Evolutionary conservation across 1,140 invertebrate species (phyloP), one percentile per base, ranked within the genome.

Genomic region (Hetaerina americana): DNA sequence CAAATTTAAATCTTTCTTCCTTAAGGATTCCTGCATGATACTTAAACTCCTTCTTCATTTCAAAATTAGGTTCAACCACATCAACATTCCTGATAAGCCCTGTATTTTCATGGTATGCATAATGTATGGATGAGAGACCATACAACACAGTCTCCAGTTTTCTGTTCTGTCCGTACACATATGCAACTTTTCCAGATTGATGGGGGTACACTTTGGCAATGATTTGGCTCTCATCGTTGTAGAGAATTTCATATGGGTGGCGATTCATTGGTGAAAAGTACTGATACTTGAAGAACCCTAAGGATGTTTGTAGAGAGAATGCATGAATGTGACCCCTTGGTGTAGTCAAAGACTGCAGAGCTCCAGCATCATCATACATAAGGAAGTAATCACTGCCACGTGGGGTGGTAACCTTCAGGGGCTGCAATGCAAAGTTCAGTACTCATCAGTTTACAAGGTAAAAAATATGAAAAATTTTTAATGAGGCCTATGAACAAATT

Each of bases 281-380:
- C 77, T 93, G 90, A 77, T 96, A 93, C 78, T 95, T 95, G 79
- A 95, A 95, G 79, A 93, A 94, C 24, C 95, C 95, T 1, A 97
- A 82, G 0, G 94, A 94, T 0, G 94, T 95, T 80, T 97, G 93
- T 5, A 95, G 84, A 0, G 91, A 91, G 80, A 98, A 97, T 0
- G 92, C 89, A 77, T 98, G 95, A 68, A 95, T 95, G 75, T 95
- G 94, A 22, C 94, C 93, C 72, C 93, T 85, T 0, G 96, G 96
- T 3, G 95, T 98, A 0, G 93, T 96, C 10, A 98, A 79, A 3
- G 92, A 92, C 76, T 95, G 90, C 2, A 98, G 83, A 10, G 95
- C 94, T 18, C 95, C 95, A 10, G 92, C 90, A 74, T 93, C 89
- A 77, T 97, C 95, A 76, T 97, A 96, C 77, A 96, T 92, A 5